Base-by-base conservation (phyloP, 2,888 invertebrate genomes). In the Orthonychiurus folsomi region DNA sequence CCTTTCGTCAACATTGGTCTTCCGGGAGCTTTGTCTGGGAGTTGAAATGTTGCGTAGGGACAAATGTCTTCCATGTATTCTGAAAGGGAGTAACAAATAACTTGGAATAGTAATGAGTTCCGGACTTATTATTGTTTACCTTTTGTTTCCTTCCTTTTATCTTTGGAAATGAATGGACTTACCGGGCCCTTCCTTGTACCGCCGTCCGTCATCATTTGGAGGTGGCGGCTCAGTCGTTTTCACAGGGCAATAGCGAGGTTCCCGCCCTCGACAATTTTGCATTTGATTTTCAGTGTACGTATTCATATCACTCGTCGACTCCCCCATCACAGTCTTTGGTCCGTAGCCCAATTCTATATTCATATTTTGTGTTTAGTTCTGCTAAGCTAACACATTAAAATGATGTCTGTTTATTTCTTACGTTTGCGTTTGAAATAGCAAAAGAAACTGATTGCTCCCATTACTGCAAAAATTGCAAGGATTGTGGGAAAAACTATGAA, bases 11-110 rank as follows among this genome's bases (percentile, higher is more conserved):
- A 59, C 52, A 71, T 56, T 5, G 73, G 73, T 25, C 73, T 63
- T 37, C 65, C 62, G 47, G 73, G 76, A 37, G 73, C 69, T 58
- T 87, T 86, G 74, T 91, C 90, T 64, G 89, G 88, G 73, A 93
- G 80, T 76, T 92, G 92, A 79, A 92, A 93, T 56, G 92, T 93
- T 62, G 92, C 92, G 79, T 93, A 92, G 0, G 92, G 92, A 76
- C 92, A 92, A 74, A 92, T 91, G 76, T 93, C 92, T 80, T 92
- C 92, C 75, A 91, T 89, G 79, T 92, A 92, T 77, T 92, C 92
- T 83, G 67, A 37, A 37, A 37, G 15, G 5, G 37, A 37, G 15
- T 37, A n/a, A n/a, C n/a, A n/a, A n/a, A n/a, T n/a, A n/a, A n/a
- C n/a, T n/a, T n/a, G n/a, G n/a, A n/a, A n/a, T n/a, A n/a, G n/a